Evolutionary conservation across 2,888 invertebrate genomes (phyloP).

Genomic region (Beris morrisii): DNA sequence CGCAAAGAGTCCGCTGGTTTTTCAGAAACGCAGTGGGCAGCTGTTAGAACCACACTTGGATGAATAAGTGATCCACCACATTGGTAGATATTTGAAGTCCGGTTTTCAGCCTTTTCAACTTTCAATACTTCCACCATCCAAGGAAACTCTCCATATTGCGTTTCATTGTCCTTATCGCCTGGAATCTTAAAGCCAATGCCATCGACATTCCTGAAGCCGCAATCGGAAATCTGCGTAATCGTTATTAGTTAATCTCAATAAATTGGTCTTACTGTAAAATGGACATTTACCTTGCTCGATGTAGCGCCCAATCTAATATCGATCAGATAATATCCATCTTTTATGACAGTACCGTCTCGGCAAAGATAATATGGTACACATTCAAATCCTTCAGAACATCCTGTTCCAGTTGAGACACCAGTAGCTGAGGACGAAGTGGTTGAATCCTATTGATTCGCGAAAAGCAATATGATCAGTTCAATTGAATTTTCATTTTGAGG

Average conservation of each 20-base stretch:
- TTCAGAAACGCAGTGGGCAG: slow-evolving; percentile 66
- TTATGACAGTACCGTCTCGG: slow-evolving; percentile 66
- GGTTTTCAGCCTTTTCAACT: slow-evolving; percentile 43
- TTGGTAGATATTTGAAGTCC: slow-evolving; percentile 56
- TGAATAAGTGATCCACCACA: slow-evolving; percentile 54
- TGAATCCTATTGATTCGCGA: slow-evolving; percentile 39
- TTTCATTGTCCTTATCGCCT: slow-evolving; percentile 65
- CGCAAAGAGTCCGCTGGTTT: slow-evolving; percentile 41
- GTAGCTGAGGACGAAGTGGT: slow-evolving; percentile 48
- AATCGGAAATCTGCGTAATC: slow-evolving; percentile 54
- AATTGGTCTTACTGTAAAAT: background rate
- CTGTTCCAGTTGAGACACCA: slow-evolving; percentile 40
- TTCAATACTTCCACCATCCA: slow-evolving; percentile 61
- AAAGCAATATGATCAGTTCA: slow-evolving; percentile 10
- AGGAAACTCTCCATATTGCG: slow-evolving; percentile 59
- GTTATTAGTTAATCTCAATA: slow-evolving; percentile 1
- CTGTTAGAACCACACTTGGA: slow-evolving; percentile 69
- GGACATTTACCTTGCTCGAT: slow-evolving; percentile 44
- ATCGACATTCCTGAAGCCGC: slow-evolving; percentile 72
- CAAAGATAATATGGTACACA: slow-evolving; percentile 82
- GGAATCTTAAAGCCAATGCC: slow-evolving; percentile 75
- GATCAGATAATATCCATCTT: slow-evolving; percentile 71
- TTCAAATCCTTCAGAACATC: slow-evolving; percentile 59
- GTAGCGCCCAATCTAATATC: slow-evolving; percentile 68
- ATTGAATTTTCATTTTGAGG: slow-evolving; percentile 7